Base-by-base conservation (phyloP, 2,888 invertebrate species). In the Rotaria socialis region DNA sequence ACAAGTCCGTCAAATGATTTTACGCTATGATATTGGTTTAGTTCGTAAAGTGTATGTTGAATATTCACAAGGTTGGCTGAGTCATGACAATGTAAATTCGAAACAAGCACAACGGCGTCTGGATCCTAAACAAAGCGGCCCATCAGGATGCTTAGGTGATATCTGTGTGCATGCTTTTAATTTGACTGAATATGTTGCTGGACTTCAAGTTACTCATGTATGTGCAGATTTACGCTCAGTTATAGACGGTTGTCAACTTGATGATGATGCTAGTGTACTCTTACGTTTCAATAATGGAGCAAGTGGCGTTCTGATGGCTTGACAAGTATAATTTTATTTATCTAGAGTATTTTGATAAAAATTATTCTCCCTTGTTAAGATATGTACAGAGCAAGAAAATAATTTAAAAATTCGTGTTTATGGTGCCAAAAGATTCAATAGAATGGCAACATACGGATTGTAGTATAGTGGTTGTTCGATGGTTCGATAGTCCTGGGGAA, bases 341-440 rank as follows among this genome's bases (percentile, higher is more conserved):
- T 55, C 10, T 55, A 22, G 10, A 1, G 14, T 22, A 22, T 55
- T 55, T 55, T 22, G 3, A 55, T 55, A 22, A 55, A 55, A 52
- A 14, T 52, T 11, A 0, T 56, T 56, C 24, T 56, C 1, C 8
- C 2, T 60, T 67, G 0, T 50, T 16, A 35, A 67, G 67, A 67
- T 67, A 6, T 67, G 67, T 14, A 1, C 47, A 10, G 80, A 47
- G 47, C 47, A 80, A 80, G 80, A 80, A 80, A 80, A 80, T 47
- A 80, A 47, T 80, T 43, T 80, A n/a, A 80, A 80, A 47, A 80
- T 80, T 80, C 80, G 80, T 80, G 80, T 80, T 47, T 80, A 80
- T 80, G 80, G 80, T 47, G 80, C 47, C 35, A 2, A 43, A 24
- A 0, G 80, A 47, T 80, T 22, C 43, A 2, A 80, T 80, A 1